Evolutionary conservation across 2,888 invertebrate species (phyloP), one percentile per base, ranked within the genome.

Genomic region (Gymnosoma rotundatum): DNA sequence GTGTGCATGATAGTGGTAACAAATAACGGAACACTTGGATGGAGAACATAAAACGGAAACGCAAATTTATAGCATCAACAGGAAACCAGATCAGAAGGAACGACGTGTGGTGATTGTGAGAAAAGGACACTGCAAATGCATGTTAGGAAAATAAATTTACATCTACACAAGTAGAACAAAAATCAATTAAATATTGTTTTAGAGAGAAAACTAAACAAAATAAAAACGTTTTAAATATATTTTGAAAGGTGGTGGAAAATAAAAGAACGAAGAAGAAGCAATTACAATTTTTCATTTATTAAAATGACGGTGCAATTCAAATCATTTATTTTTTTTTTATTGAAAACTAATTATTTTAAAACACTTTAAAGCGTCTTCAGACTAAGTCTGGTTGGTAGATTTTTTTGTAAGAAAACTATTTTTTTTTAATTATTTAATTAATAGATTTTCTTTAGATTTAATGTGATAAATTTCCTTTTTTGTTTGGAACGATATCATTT

Each of bases 11-110:
- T 69, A 52, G 36, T 48, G 48, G 38, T 63, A 74, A 48, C 54
- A 76, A 50, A 42, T 60, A 67, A 78, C 61, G 82, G 83, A 76
- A 83, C 61, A 75, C 75, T 83, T 83, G 75, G 21, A 50, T 72
- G 83, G 75, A 56, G 73, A 80, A 75, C 70, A 67, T 70, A 50
- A 50, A 84, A 81, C 78, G 84, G 87, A 87, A 85, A 84, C 67
- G 82, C 83, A 86, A 87, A 87, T 87, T 87, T 87, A 86, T 87
- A 86, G 86, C 87, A 78, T 85, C 86, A 83, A 86, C 79, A 86
- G 87, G 87, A 87, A 87, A 87, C 81, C 70, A 84, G 84, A 84
- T 84, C 84, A 84, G 56, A 6, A 63, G 67, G 63, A 78, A 74
- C 64, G 64, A 78, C 67, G 20, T 73, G 58, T 48, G 21, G 58